Percentiles rank a stretch among this genome's conserved stretches.
Conservation (phyloP, 2,888 invertebrate genomes). For the Ferdinandea cuprea region DNA sequence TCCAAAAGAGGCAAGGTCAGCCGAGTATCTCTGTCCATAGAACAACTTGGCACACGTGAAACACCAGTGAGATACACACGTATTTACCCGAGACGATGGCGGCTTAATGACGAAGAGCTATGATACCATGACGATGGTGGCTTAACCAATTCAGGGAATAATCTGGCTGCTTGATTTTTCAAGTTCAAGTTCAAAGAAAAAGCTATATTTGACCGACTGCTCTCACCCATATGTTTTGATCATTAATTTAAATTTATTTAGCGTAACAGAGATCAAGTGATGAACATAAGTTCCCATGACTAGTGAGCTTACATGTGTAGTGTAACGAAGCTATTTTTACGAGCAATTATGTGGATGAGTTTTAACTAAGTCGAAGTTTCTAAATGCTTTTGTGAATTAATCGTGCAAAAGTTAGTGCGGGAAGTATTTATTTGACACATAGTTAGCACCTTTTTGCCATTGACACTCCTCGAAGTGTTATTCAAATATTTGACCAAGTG, state of each 20-base stretch:
- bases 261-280: constrained; percentile 15
- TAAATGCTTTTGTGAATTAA: not conserved
- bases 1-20: constrained; percentile 24
- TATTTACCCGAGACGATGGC: too few species aligned
- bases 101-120: not conserved
- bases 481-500: constrained; percentile 6
- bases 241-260: constrained; percentile 38
- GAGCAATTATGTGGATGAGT: too few species aligned
- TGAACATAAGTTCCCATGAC: too few species aligned
- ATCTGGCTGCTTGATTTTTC: constrained; percentile 14
- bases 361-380: not conserved
- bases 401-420: not conserved
- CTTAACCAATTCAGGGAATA: constrained; percentile 10
- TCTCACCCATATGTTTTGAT: too few species aligned
- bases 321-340: too few species aligned
- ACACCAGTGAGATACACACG: too few species aligned
- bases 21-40: not conserved
- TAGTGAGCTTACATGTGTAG: too few species aligned
- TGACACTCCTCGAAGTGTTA: not conserved
- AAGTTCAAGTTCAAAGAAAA: constrained; percentile 48
- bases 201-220: constrained; percentile 10
- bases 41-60: not conserved
- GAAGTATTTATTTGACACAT: not conserved
- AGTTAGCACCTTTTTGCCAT: constrained; percentile 16
- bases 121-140: not conserved